Percentiles rank a stretch among this genome's conserved stretches.
phyloP scores from a whole-genome alignment of 2,797 vertebrate species.

The Acestrorhynchus altus region DNA sequence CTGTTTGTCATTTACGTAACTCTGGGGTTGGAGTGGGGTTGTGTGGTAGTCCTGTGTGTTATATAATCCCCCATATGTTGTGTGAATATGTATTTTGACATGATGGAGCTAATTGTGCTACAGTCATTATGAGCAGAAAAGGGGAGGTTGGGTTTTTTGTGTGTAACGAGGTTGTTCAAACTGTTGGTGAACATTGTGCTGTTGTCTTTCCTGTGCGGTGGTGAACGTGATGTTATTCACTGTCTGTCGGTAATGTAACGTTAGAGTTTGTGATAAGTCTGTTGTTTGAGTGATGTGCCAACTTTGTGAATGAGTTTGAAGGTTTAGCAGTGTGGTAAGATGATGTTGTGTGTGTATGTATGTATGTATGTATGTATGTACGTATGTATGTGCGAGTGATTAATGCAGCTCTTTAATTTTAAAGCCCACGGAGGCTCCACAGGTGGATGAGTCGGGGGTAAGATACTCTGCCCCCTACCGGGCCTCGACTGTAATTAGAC shows the following conservation, averaged over 20 bases:
- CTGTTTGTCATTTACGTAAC: constrained; percentile 24
- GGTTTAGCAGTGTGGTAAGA: constrained; percentile 46
- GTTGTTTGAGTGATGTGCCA: background rate
- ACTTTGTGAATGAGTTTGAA: constrained; percentile 61
- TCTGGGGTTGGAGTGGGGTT: constrained; percentile 24
- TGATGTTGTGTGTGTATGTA: constrained; percentile 7
- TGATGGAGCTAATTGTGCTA: constrained; percentile 22
- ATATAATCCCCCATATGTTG: constrained; percentile 30
- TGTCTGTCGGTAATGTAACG: constrained; percentile 62
- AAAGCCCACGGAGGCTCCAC: constrained; percentile 99
- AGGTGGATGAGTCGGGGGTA: constrained; percentile 98
- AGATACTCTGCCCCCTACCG: constrained; percentile 81
- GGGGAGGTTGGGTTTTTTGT: background rate
- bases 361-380: constrained; percentile 8
- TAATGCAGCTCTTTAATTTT: constrained; percentile 96
- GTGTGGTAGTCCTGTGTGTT: constrained; percentile 27
- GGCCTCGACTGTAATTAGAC: constrained; percentile 62
- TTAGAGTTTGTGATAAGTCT: constrained; percentile 15
- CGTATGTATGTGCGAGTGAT: constrained; percentile 66
- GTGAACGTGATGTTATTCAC: constrained; percentile 61
- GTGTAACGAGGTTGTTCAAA: background rate
- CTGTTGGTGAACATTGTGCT: background rate
- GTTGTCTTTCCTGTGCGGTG: constrained; percentile 7
- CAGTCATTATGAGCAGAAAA: constrained; percentile 24
- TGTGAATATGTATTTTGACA: constrained; percentile 8